phyloP scores from a whole-genome alignment of 2,797 vertebrate species.

The Zenarchopterus dispar region DNA sequence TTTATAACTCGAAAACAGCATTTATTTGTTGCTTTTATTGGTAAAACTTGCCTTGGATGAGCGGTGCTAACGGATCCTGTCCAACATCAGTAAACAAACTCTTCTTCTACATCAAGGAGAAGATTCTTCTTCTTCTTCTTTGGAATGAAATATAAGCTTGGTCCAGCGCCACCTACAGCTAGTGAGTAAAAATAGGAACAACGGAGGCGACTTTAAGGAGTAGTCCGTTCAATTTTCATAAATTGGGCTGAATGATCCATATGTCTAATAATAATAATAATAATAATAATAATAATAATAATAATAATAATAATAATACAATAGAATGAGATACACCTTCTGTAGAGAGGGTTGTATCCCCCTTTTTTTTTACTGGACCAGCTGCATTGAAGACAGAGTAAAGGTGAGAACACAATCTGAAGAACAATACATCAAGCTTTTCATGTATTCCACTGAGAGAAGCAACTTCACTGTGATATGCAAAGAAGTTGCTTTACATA shows the following conservation, averaged over 20 bases:
- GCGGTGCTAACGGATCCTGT: background rate
- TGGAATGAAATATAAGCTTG: fast-evolving
- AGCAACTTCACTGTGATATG: no score
- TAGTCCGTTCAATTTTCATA: no score
- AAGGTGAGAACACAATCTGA: slow-evolving; percentile 7
- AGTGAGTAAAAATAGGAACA: background rate
- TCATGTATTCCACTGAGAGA: no score
- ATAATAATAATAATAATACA: no score
- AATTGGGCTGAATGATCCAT: no score
- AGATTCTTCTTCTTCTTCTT: slow-evolving; percentile 32
- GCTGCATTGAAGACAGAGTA: no score
- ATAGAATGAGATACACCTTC: no score
- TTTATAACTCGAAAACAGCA: slow-evolving; percentile 1
- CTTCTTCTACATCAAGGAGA: slow-evolving; percentile 46
- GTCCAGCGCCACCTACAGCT: slow-evolving; percentile 35
- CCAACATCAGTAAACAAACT: background rate
- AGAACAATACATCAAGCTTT: slow-evolving; percentile 3
- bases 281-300: no score
- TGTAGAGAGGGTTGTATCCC: no score
- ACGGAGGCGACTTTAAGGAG: background rate
- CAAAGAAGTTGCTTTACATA: no score
- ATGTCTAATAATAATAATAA: no score
- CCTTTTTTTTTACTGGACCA: no score
- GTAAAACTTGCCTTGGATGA: background rate
- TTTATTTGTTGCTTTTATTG: fast-evolving